A percentile compares a stretch with the other conserved stretches of the same genome.
These are phyloP conservation scores for Rhegmatorhina hoffmannsi DNA, from an alignment of 2,113 vertebrate species.

Conservation along the genomic window DNA sequence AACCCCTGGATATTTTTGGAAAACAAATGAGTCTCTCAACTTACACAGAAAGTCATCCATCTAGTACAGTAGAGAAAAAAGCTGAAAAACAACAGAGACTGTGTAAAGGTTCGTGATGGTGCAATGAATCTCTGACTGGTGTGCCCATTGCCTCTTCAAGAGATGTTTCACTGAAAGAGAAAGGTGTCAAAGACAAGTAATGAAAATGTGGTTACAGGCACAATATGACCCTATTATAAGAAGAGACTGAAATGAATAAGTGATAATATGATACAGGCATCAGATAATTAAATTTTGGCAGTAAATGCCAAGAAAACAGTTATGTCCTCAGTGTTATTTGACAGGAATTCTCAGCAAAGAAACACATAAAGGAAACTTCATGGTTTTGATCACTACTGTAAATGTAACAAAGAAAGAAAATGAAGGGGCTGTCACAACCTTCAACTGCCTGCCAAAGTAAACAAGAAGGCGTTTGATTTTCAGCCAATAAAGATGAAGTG, in stretches of 20 bases:
- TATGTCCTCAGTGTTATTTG: not conserved
- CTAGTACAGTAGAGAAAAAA: not conserved
- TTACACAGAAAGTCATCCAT: not conserved
- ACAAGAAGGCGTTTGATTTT: constrained; percentile 40
- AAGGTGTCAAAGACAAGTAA: constrained; percentile 42
- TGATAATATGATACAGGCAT: constrained; percentile 23
- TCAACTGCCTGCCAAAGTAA: constrained; percentile 46
- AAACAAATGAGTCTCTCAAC: not conserved
- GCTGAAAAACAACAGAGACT: not conserved
- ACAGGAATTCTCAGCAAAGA: constrained; percentile 21
- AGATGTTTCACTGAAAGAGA: constrained; percentile 11
- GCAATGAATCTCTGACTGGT: not conserved
- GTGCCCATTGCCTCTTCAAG: not conserved
- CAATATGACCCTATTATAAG: not conserved
- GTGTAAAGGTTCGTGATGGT: not conserved
- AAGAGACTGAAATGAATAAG: constrained; percentile 14
- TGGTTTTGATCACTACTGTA: constrained; percentile 26
- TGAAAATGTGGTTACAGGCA: constrained; percentile 16
- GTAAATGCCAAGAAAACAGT: not conserved
- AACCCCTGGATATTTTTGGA: not conserved
- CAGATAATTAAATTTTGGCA: constrained; percentile 36
- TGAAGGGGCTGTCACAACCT: not conserved
- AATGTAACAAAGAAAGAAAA: constrained; percentile 34
- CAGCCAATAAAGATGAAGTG: constrained; percentile 33
- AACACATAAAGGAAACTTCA: not conserved